A percentile compares a stretch with the other conserved stretches of the same genome.
phyloP scores from a whole-genome alignment of 2,888 invertebrate species.

The Trissonchulus latispiculum region DNA sequence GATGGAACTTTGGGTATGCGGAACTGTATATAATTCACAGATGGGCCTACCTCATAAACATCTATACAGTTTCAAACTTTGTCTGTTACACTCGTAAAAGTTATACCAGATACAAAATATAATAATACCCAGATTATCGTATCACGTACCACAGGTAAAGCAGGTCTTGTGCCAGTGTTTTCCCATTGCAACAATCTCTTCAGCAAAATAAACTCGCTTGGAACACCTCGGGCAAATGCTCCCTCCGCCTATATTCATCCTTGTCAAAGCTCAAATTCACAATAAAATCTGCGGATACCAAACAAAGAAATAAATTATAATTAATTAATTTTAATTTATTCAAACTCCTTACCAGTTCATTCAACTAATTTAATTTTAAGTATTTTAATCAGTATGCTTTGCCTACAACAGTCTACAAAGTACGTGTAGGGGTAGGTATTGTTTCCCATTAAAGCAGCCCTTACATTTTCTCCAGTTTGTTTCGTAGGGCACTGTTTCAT shows the following conservation, averaged over 20 bases:
- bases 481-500: too few relatives aligned
- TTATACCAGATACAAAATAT: not conserved
- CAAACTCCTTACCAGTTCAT: too few relatives aligned
- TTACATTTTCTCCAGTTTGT: too few relatives aligned
- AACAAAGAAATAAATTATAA: not conserved
- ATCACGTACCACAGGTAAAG: conserved; percentile 49
- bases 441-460: too few relatives aligned
- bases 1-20: too few relatives aligned
- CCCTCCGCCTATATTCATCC: not conserved
- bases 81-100: too few relatives aligned
- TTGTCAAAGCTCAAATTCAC: not conserved
- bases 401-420: too few relatives aligned
- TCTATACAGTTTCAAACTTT: too few relatives aligned
- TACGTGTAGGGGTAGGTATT: too few relatives aligned
- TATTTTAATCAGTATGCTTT: too few relatives aligned
- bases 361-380: too few relatives aligned
- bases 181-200: conserved; percentile 49
- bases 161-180: conserved; percentile 51
- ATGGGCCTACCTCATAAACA: too few relatives aligned
- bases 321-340: not conserved
- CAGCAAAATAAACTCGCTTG: conserved; percentile 51
- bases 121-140: not conserved
- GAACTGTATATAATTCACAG: not conserved
- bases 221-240: conserved; percentile 46
- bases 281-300: not conserved